Evolutionary conservation across 2,888 invertebrate genomes (phyloP).

Genomic region (Lissonota sp.): DNA sequence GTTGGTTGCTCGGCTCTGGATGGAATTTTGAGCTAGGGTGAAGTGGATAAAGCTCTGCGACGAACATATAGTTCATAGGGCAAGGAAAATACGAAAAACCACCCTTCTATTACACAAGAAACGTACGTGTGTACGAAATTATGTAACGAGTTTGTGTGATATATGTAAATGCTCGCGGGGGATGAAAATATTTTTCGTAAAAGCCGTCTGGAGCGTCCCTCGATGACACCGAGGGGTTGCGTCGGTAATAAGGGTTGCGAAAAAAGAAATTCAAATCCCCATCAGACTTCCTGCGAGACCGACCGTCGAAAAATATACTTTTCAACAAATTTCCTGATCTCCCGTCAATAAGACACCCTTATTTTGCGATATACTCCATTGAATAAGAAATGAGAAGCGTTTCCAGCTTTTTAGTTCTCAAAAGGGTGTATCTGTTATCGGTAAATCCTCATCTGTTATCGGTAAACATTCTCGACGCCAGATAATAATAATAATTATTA

Average conservation of each 20-base stretch:
- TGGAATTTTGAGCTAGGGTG: constrained; percentile 20
- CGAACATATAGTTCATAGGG: constrained; percentile 60
- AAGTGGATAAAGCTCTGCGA: constrained; percentile 48
- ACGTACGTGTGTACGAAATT: too few species aligned
- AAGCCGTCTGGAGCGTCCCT: constrained; percentile 1
- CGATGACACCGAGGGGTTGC: constrained; percentile 1
- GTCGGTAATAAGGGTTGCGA: constrained; percentile 56
- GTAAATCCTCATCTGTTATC: too few species aligned
- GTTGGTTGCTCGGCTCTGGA: constrained; percentile 65
- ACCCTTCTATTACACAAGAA: too few species aligned
- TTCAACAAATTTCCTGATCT: background rate
- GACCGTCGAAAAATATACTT: constrained; percentile 31
- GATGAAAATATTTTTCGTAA: constrained; percentile 23
- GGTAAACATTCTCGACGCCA: too few species aligned
- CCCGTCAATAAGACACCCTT: too few species aligned
- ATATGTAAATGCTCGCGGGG: background rate
- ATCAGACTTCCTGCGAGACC: constrained; percentile 43
- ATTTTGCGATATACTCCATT: too few species aligned
- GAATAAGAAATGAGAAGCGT: too few species aligned
- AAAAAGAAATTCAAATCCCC: constrained; percentile 34
- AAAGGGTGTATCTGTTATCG: too few species aligned
- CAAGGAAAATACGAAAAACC: constrained; percentile 45
- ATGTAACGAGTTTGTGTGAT: too few species aligned
- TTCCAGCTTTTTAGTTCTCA: too few species aligned
- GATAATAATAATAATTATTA: too few species aligned